Base-by-base conservation (phyloP, 2,888 invertebrate genomes). In the Teinopalpus imperialis region DNA sequence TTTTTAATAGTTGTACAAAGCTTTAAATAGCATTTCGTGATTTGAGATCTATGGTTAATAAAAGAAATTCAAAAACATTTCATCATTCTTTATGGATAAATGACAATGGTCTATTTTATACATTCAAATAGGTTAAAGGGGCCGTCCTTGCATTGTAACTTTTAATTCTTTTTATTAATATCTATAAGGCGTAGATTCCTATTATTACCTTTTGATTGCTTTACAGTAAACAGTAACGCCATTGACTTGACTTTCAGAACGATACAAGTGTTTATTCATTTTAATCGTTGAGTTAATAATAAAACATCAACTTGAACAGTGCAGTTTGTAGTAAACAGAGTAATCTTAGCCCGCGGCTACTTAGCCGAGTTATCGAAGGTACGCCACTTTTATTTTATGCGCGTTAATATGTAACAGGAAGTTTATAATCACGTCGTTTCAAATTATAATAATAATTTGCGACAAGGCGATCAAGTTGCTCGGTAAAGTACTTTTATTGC, bases 221-320 rank as follows among this genome's bases (percentile, higher is more conserved):
- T n/a, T n/a, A n/a, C n/a, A n/a, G n/a, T n/a, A n/a, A 35, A 36
- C 30, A 36, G n/a, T 7, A 30, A 18, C 37, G 31, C 24, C 32
- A 32, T 39, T 32, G 13, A n/a, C n/a, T 27, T 32, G 31, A 31
- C 44, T 32, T 39, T 32, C 12, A 24, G 2, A 37, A 20, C 8
- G 18, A 8, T 36, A 27, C 18, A 36, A 29, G 10, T 45, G 20
- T 39, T 37, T 32, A 21, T 14, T 26, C 14, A 44, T 39, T 39
- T 32, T 32, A 32, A 32, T 39, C 31, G 9, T 27, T 32, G 13
- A 3, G 18, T 13, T 26, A 45, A 7, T 32, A 39, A 26, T 29
- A 21, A 35, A 43, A 35, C 21, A 35, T 43, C 43, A 21, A 43
- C 26, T 35, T 43, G 35, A 43, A 43, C 43, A 35, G 1, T 13